Percentiles rank a stretch among this genome's conserved stretches.
phyloP scores from a whole-genome alignment of 2,113 vertebrate species.

The Neotragus pygmaeus region DNA sequence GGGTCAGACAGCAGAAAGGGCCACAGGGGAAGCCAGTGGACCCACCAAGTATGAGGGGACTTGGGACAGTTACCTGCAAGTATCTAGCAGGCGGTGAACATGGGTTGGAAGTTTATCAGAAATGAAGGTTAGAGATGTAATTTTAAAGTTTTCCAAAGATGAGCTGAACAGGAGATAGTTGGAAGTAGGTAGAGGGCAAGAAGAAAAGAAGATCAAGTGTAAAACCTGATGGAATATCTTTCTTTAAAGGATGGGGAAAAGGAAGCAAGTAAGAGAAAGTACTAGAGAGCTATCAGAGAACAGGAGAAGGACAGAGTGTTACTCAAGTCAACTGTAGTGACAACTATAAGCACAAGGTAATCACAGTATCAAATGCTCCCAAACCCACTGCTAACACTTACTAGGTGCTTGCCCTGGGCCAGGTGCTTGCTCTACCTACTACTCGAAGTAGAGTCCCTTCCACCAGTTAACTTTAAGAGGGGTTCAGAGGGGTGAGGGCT shows the following conservation, averaged over 20 bases:
- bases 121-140: not conserved
- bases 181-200: not conserved
- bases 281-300: not conserved
- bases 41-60: fast-evolving
- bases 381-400: not conserved
- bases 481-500: not conserved
- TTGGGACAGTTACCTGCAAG: not conserved
- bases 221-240: not conserved
- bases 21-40: no score
- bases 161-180: not conserved
- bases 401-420: fast-evolving
- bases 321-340: not conserved
- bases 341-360: not conserved
- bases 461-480: not conserved
- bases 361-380: fast-evolving
- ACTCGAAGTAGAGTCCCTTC: not conserved
- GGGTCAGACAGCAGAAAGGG: not conserved
- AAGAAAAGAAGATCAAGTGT: not conserved
- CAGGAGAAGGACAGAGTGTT: no score
- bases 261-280: no score
- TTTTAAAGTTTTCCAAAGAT: not conserved
- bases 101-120: no score
- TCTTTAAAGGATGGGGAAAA: not conserved
- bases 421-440: no score
- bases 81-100: not conserved